Conservation (phyloP, 2,113 vertebrate species). For the Balaenoptera acutorostrata region DNA sequence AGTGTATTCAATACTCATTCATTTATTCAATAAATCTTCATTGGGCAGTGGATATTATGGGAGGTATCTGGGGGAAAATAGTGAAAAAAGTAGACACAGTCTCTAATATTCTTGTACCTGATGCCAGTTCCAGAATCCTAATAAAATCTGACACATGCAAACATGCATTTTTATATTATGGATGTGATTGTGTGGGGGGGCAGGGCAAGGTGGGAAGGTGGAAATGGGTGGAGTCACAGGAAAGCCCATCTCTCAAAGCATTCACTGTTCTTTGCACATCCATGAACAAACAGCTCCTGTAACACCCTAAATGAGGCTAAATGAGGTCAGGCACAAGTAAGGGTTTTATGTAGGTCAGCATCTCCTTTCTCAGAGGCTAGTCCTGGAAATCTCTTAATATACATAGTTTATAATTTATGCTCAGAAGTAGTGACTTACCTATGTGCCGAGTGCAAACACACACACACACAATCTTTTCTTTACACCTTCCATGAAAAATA, state of each 20-base stretch:
- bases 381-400: not conserved
- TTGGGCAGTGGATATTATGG: not conserved
- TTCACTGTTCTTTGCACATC: not conserved
- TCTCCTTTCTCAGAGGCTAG: not conserved
- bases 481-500: not conserved
- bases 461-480: not conserved
- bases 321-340: not conserved
- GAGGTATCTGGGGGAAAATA: not conserved
- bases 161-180: not conserved
- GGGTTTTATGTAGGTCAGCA: not conserved
- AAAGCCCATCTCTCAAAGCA: not conserved
- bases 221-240: not conserved
- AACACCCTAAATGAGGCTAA: not conserved
- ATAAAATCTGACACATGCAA: not conserved
- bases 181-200: not conserved
- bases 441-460: not conserved
- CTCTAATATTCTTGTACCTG: not conserved
- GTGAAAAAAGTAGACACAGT: not conserved
- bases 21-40: not conserved
- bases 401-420: not conserved
- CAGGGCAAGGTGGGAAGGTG: not conserved
- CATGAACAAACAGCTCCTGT: not conserved
- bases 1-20: not conserved
- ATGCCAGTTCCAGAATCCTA: not conserved
- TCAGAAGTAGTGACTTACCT: not conserved